A percentile compares a stretch with the other conserved stretches of the same genome.
Evolutionary conservation across 2,113 vertebrate genomes (phyloP).

Genomic region (Ictidomys tridecemlineatus): DNA sequence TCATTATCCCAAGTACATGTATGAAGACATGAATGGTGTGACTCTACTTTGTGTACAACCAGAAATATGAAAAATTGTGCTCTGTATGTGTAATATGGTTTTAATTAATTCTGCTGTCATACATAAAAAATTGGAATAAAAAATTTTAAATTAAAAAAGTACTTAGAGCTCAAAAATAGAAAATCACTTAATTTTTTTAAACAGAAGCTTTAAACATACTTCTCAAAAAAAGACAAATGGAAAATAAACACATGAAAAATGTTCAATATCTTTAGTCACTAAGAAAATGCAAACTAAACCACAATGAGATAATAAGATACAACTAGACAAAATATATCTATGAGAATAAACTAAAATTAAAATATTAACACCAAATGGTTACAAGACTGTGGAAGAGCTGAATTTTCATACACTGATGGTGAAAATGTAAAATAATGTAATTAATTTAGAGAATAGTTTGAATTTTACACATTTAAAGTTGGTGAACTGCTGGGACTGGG

Average conservation of each 20-base stretch:
- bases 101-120: too few relatives aligned
- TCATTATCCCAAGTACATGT: too few relatives aligned
- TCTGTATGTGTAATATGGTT: too few relatives aligned
- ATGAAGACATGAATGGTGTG: too few relatives aligned
- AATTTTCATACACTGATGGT: neutral
- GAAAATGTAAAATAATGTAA: neutral
- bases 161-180: neutral
- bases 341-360: constrained; percentile 34
- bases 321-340: neutral
- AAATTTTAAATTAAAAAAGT: too few relatives aligned
- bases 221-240: neutral
- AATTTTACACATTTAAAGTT: neutral
- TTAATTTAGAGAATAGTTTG: constrained; percentile 12
- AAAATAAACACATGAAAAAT: neutral
- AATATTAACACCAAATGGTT: constrained; percentile 46
- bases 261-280: neutral
- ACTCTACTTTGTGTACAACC: too few relatives aligned
- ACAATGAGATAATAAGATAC: neutral
- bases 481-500: too few relatives aligned
- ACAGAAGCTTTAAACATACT: neutral
- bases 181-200: neutral
- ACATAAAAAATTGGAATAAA: too few relatives aligned
- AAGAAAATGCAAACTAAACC: constrained; percentile 10
- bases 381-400: neutral
- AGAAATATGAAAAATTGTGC: too few relatives aligned